Evolutionary conservation across 1,140 invertebrate genomes (phyloP).

Genomic region (Epicauta chinensis): DNA sequence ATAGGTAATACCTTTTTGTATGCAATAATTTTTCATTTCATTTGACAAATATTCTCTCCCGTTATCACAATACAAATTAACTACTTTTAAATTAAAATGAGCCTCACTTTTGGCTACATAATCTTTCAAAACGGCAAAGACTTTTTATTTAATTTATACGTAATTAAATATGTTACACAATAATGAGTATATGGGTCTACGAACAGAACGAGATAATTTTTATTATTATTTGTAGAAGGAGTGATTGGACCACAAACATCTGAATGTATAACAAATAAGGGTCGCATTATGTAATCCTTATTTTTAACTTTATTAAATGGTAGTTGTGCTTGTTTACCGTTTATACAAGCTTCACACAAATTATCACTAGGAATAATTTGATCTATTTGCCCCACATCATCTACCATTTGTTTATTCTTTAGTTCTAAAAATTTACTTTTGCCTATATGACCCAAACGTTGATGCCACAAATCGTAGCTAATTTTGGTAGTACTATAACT

Average conservation of each 20-base stretch:
- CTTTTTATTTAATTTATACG: conserved; percentile 39
- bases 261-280: conserved; percentile 41
- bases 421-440: conserved; percentile 35
- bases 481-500: conserved; percentile 12
- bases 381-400: neutral
- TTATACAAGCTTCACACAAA: conserved; percentile 45
- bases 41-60: conserved; percentile 42
- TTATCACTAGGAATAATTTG: conserved; percentile 8
- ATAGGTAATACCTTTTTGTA: conserved; percentile 44
- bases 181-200: conserved; percentile 41
- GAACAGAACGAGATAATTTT: conserved; percentile 41
- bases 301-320: conserved; percentile 38
- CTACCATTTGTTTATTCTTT: neutral
- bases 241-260: conserved; percentile 45
- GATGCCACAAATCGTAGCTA: conserved; percentile 38
- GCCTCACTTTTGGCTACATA: conserved; percentile 37
- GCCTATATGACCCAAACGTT: conserved; percentile 39
- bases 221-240: conserved; percentile 34
- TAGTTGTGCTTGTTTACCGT: conserved; percentile 43
- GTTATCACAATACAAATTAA: conserved; percentile 44
- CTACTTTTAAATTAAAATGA: conserved; percentile 40
- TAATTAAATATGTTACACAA: conserved; percentile 36
- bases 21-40: conserved; percentile 42
- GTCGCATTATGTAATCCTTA: conserved; percentile 37
- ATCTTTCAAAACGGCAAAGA: conserved; percentile 38